phyloP scores from a whole-genome alignment of 1,140 invertebrate genomes.

The Sycophila sp. region DNA sequence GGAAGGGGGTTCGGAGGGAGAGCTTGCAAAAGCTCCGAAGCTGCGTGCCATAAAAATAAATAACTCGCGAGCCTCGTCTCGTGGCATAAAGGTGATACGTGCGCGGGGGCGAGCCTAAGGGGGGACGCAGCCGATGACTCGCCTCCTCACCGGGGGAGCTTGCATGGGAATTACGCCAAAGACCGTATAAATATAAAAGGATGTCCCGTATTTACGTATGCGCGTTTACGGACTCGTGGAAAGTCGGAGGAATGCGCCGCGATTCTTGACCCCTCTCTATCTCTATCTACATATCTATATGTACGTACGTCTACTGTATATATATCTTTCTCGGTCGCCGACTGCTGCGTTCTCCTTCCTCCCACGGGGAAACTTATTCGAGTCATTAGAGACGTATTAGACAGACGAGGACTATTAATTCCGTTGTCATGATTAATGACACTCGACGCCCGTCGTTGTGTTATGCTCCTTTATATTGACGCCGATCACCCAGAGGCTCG shows the following conservation, averaged over 20 bases:
- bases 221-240: too few species aligned
- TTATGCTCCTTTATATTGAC: neutral
- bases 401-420: neutral
- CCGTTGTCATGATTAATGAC: slow-evolving; percentile 9
- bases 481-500: neutral
- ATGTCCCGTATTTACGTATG: too few species aligned
- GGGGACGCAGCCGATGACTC: neutral
- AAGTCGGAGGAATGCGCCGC: too few species aligned
- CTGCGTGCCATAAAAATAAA: slow-evolving; percentile 62
- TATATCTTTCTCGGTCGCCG: neutral
- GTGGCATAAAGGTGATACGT: slow-evolving; percentile 53
- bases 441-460: neutral
- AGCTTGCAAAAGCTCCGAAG: neutral
- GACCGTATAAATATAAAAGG: too few species aligned
- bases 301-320: neutral
- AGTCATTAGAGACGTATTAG: slow-evolving; percentile 1
- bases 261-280: too few species aligned
- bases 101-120: neutral
- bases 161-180: too few species aligned
- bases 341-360: neutral
- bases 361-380: neutral
- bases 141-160: neutral
- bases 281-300: too few species aligned
- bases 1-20: neutral
- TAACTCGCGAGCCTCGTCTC: slow-evolving; percentile 52